Conservation (phyloP, 37 sponge, comb jelly and placozoan species). For the Ianthella basta region DNA sequence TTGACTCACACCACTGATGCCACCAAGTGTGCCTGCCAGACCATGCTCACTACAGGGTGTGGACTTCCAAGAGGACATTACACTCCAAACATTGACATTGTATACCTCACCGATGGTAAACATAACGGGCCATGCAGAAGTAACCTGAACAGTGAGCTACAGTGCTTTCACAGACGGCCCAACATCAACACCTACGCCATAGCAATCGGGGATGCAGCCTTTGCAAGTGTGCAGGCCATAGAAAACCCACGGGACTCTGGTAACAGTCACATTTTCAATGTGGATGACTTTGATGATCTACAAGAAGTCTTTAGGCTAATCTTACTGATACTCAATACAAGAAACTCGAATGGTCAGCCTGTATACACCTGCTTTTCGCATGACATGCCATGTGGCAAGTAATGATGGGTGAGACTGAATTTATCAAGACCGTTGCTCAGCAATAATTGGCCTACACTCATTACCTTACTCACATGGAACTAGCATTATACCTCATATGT, state of each 20-base stretch:
- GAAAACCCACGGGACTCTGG: not conserved
- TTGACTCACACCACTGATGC: too few species aligned
- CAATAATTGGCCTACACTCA: too few species aligned
- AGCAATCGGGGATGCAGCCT: constrained; percentile 5
- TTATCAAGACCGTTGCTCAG: too few species aligned
- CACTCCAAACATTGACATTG: constrained; percentile 41
- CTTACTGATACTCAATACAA: not conserved
- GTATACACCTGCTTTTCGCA: too few species aligned
- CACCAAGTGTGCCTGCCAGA: constrained; percentile 35
- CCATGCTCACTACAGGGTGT: constrained; percentile 18
- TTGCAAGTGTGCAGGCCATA: constrained; percentile 5
- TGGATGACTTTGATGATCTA: not conserved
- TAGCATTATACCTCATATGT: too few species aligned
- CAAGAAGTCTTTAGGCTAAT: not conserved
- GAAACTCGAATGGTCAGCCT: too few species aligned
- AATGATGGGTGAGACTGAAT: too few species aligned
- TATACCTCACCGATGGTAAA: constrained; percentile 43
- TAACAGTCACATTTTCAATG: not conserved
- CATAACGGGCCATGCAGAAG: constrained; percentile 25
- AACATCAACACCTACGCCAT: constrained; percentile 40
- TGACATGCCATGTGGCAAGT: too few species aligned
- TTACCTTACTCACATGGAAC: too few species aligned
- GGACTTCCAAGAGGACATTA: not conserved
- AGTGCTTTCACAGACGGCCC: constrained; percentile 13
- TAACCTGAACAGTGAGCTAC: not conserved